Conservation (phyloP, 1,140 invertebrate genomes). For the Drosophila miranda region DNA sequence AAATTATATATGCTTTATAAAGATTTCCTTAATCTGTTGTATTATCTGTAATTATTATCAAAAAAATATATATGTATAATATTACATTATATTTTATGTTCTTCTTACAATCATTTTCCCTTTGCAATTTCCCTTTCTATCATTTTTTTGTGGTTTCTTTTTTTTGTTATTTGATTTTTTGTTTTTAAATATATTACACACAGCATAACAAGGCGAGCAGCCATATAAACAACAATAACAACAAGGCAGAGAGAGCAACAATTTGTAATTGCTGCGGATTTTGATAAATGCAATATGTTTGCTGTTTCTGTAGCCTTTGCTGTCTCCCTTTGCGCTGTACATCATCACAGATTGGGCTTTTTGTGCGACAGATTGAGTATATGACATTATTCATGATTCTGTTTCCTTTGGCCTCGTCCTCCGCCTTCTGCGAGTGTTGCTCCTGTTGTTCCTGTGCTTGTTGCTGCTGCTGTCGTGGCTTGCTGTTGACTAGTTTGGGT, state of each 20-base stretch:
- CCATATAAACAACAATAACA: constrained; percentile 51
- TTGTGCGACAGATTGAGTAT: constrained; percentile 63
- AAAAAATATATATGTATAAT: constrained; percentile 66
- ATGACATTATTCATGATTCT: constrained; percentile 26
- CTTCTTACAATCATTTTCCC: constrained; percentile 51
- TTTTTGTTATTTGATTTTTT: constrained; percentile 23
- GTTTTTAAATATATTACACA: constrained; percentile 59
- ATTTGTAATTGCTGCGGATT: constrained; percentile 55
- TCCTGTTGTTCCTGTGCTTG: constrained; percentile 13
- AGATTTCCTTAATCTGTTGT: constrained; percentile 48
- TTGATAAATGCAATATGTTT: constrained; percentile 67
- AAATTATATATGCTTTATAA: constrained; percentile 35
- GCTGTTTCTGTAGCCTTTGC: constrained; percentile 41
- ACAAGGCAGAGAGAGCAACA: constrained; percentile 50
- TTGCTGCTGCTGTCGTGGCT: constrained; percentile 32
- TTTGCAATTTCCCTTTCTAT: constrained; percentile 42
- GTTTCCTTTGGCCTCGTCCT: constrained; percentile 4
- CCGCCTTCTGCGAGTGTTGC: constrained; percentile 12
- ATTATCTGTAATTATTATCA: constrained; percentile 65
- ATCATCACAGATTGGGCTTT: constrained; percentile 35
- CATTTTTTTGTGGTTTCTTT: constrained; percentile 34
- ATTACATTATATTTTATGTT: constrained; percentile 47
- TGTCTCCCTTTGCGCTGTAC: constrained; percentile 56
- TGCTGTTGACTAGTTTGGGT: constrained; percentile 64
- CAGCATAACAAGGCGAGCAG: constrained; percentile 55